Evolutionary conservation across 92 coral and sea anemone species (phyloP).

Genomic region (Heliopora coerulea): DNA sequence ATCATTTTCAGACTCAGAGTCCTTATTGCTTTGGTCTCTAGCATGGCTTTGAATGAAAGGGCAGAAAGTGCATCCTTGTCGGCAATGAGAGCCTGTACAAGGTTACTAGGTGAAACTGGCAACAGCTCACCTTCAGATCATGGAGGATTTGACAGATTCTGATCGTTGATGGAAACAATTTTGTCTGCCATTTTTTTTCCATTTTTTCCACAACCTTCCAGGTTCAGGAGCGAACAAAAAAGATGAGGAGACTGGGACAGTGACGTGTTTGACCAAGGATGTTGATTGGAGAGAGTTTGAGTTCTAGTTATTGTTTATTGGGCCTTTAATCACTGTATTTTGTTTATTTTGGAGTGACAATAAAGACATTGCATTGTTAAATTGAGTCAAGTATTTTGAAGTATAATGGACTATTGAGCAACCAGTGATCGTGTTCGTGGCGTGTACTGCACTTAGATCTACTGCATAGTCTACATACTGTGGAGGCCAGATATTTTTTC

Average conservation of each 20-base stretch:
- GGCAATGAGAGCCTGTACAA: conserved; percentile 57
- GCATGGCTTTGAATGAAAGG: conserved; percentile 31
- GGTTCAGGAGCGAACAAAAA: conserved; percentile 47
- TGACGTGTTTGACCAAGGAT: neutral
- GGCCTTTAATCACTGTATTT: conserved; percentile 44
- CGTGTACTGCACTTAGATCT: no score
- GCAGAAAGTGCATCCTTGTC: conserved; percentile 49
- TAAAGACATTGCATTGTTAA: conserved; percentile 41
- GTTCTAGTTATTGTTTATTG: conserved; percentile 16
- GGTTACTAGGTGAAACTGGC: conserved; percentile 40
- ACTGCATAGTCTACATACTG: no score
- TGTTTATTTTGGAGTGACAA: conserved; percentile 39
- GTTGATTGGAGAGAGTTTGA: conserved; percentile 27
- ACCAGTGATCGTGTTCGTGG: no score
- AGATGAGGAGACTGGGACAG: conserved; percentile 42
- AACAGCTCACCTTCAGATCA: conserved; percentile 37
- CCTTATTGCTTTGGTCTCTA: conserved; percentile 30
- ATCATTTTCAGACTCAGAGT: no score
- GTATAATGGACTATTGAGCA: no score
- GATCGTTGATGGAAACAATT: conserved; percentile 6
- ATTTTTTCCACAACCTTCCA: conserved; percentile 26
- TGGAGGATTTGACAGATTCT: conserved; percentile 36
- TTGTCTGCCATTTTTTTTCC: conserved; percentile 27
- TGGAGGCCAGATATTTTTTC: no score
- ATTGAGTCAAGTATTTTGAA: no score